Base-by-base conservation (phyloP, 2,888 invertebrate genomes). In the Cylloceria caligata region DNA sequence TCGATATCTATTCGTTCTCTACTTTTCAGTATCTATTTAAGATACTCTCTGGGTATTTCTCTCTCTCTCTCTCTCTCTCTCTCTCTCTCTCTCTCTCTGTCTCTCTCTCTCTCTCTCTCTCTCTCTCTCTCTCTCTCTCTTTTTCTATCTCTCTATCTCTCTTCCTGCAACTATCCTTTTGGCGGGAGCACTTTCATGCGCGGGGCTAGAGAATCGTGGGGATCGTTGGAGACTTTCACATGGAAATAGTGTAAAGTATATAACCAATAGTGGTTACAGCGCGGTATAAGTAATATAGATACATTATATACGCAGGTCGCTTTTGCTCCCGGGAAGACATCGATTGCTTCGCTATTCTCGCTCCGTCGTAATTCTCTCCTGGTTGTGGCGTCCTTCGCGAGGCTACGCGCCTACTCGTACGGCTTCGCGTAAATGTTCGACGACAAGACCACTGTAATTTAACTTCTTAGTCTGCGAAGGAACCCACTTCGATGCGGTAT, bases 321-420 rank as follows among this genome's bases (percentile, higher is more conserved):
- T 45, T 4, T 47, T 42, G 81, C 78, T 78, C 69, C 73, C 57
- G 81, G 69, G 65, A 69, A 77, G 68, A 72, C 78, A 74, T 81
- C 73, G 77, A 69, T 81, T 81, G 77, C 81, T 60, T 55, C 49
- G 65, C 71, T 67, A 81, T 76, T 76, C n/a, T 13, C 67, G 76
- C 76, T 62, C 60, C 62, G 73, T 68, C 73, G 76, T 77, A 81
- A 81, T 81, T 81, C 77, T 69, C 69, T 36, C 39, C 52, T 64
- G 52, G 27, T 62, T 74, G 60, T 64, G 60, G 69, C 81, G 81
- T 81, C 77, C 78, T 74, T 74, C 78, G 78, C 73, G 64, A 64
- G 73, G 78, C 73, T 77, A 76, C 64, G 73, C 52, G 52, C 24
- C 42, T 39, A 34, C 42, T 49, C 60, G 42, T 64, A 74, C 34